These are phyloP conservation scores for Drosophila pseudoananassae DNA, from an alignment of 1,140 invertebrate species.

Conservation along the genomic window DNA sequence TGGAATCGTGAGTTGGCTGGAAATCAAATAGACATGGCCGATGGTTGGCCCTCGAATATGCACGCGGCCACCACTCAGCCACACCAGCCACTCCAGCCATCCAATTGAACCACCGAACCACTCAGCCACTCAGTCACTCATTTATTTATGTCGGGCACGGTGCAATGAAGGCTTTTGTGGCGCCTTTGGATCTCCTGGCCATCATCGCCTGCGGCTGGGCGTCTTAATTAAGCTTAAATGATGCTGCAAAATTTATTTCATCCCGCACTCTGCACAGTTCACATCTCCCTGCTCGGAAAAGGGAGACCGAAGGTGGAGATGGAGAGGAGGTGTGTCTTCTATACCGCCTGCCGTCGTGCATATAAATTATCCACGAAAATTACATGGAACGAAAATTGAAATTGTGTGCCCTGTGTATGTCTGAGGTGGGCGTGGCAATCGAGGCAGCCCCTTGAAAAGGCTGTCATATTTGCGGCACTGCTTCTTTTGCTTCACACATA, in stretches of 20 bases:
- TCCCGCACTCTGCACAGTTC: slow-evolving; percentile 62
- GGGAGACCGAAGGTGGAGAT: not conserved
- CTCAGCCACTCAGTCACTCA: slow-evolving; percentile 67
- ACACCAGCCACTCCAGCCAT: slow-evolving; percentile 12
- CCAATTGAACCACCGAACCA: slow-evolving; percentile 17
- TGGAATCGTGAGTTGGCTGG: slow-evolving; percentile 71
- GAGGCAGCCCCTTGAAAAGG: slow-evolving; percentile 12
- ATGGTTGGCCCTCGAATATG: slow-evolving; percentile 53
- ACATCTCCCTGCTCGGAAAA: not conserved
- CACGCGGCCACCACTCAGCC: slow-evolving; percentile 54
- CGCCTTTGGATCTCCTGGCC: slow-evolving; percentile 29
- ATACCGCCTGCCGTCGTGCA: slow-evolving; percentile 65
- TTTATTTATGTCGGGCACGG: slow-evolving; percentile 73
- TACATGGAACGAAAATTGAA: slow-evolving; percentile 78
- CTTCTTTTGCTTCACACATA: slow-evolving; percentile 48
- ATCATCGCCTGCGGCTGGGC: slow-evolving; percentile 63
- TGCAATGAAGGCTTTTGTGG: slow-evolving; percentile 70
- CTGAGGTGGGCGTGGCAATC: slow-evolving; percentile 13
- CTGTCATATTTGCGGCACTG: slow-evolving; percentile 60
- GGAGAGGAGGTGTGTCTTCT: slow-evolving; percentile 57
- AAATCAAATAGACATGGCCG: slow-evolving; percentile 65
- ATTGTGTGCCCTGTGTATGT: slow-evolving; percentile 24
- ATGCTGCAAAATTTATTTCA: slow-evolving; percentile 83
- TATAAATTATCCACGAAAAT: slow-evolving; percentile 80
- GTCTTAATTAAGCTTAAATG: slow-evolving; percentile 83